phyloP scores from a whole-genome alignment of 2,797 vertebrate genomes.

The Fringilla coelebs region DNA sequence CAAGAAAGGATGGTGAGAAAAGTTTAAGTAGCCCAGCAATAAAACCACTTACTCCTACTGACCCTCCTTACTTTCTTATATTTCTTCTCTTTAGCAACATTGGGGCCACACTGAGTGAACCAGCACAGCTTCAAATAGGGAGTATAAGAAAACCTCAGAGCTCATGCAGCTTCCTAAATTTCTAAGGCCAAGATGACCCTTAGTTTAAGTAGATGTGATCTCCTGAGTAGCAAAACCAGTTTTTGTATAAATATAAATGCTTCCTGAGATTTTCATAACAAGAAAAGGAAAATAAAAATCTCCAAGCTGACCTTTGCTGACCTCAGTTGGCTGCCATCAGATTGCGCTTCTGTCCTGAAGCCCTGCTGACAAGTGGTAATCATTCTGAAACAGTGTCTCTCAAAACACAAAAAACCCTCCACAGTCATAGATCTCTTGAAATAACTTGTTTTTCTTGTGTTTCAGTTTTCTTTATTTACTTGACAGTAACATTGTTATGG shows the following conservation, averaged over 20 bases:
- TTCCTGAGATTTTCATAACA: neutral
- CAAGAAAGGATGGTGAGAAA: neutral
- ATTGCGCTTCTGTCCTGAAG: neutral
- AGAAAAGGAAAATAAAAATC: neutral
- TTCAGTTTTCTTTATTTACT: slow-evolving; percentile 57
- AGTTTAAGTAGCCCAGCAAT: neutral
- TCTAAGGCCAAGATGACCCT: neutral
- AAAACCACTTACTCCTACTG: neutral
- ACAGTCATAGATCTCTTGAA: neutral
- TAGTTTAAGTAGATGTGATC: neutral
- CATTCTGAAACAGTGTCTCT: neutral
- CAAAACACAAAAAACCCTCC: slow-evolving; percentile 2
- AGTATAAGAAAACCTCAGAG: neutral
- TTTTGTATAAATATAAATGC: neutral
- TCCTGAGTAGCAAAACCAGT: neutral
- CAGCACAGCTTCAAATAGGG: neutral
- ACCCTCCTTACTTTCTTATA: neutral
- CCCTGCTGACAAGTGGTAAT: slow-evolving; percentile 19
- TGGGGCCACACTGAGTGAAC: neutral
- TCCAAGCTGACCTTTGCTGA: neutral
- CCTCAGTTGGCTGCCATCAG: neutral
- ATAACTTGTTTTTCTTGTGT: slow-evolving; percentile 43
- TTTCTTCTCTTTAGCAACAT: neutral
- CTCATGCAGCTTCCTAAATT: neutral
- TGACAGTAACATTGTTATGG: slow-evolving; percentile 51